A percentile compares a stretch with the other conserved stretches of the same genome.
Evolutionary conservation across 2,113 vertebrate genomes (phyloP).

Genomic region (Protobothrops mucrosquamatus): DNA sequence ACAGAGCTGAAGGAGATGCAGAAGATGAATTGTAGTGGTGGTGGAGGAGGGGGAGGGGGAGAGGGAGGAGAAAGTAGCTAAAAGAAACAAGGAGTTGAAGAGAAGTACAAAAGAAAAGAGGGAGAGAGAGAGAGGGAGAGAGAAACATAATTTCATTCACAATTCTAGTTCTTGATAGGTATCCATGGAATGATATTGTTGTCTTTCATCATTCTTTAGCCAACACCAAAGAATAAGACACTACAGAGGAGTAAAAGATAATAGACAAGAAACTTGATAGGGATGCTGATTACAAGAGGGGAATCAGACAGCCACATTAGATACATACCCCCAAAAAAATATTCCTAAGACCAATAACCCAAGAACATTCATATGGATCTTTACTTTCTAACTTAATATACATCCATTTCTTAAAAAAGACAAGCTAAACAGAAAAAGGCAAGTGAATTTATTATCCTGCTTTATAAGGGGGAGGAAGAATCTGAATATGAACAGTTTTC

Average conservation of each 20-base stretch:
- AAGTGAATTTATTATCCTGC: background rate
- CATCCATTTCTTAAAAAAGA: background rate
- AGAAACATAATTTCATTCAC: background rate
- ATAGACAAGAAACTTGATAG: background rate
- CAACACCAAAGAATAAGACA: background rate
- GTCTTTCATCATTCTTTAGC: background rate
- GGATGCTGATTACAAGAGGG: background rate
- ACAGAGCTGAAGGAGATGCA: background rate
- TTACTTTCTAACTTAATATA: background rate
- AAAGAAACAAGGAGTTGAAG: background rate
- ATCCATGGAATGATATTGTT: background rate
- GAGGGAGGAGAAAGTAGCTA: background rate
- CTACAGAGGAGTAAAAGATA: background rate
- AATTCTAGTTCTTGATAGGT: background rate
- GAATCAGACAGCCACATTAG: background rate
- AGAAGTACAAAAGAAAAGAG: background rate
- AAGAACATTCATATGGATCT: background rate
- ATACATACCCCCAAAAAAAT: background rate
- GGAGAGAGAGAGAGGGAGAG: too few relatives aligned
- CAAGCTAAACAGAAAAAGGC: background rate
- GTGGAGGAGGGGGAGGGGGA: too few relatives aligned
- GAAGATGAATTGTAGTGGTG: background rate
- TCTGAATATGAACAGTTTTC: background rate
- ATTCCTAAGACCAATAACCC: background rate
- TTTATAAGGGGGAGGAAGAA: background rate